Base-by-base conservation (phyloP, 2,888 invertebrate genomes). In the Sceliomorpha sp. region DNA sequence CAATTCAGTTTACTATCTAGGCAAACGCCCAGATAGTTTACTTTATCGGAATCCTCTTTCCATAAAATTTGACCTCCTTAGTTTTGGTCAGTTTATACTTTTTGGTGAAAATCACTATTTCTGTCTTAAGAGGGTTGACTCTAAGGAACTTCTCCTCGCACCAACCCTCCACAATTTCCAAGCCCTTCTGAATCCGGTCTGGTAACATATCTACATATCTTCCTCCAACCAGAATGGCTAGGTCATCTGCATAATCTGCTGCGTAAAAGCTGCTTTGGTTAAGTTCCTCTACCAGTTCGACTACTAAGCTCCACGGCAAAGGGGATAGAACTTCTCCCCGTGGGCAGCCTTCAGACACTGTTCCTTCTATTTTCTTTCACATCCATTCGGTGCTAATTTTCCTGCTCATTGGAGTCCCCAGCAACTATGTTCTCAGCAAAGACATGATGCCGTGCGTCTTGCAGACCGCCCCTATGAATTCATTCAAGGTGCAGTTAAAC, bases 401-500 rank as follows among this genome's bases (percentile, higher is more conserved):
- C 29, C 29, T 37, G 8, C 29, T 13, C 0, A 10, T 12, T 4
- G 39, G 26, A 0, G 13, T 7, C 1, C 14, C 14, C 9, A 26
- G 2, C 10, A 50, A 10, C 37, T 39, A 50, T 4, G 12, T 29
- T 0, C 8, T n/a, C 0, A 50, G 1, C 12, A 10, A 6, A 5
- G 0, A 0, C 8, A 39, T 27, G 0, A 50, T 50, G 3, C 9
- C 26, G 14, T 50, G 32, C 8, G 15, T 8, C 10, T 10, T 4
- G 8, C 9, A 15, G 9, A 48, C 47, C 2, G 26, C 48, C 10
- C 59, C 2, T 2, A 67, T 70, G 0, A 34, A 17, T 1, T 58
- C 15, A 5, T 29, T 64, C 17, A 55, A 15, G 20, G 67, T 67
- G 36, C 40, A 47, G 24, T 70, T 67, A 0, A 70, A 75, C 1